phyloP scores from a whole-genome alignment of 92 coral and sea anemone genomes.

The Actinostola sp. region DNA sequence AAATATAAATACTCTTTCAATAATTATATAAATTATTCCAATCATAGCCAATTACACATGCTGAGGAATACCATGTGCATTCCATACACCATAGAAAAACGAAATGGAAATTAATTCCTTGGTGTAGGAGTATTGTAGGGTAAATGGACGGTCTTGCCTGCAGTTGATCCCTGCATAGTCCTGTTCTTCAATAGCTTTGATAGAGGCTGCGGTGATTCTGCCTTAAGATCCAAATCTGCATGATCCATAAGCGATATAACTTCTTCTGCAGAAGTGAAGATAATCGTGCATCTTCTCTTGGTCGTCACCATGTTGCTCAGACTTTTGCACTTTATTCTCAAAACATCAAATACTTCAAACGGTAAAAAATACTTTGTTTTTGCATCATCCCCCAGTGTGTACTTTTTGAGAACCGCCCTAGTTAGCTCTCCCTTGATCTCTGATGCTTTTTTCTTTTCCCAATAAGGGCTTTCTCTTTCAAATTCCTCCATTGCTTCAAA shows the following conservation, averaged over 20 bases:
- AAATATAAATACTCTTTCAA: no score
- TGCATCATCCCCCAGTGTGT: slow-evolving; percentile 9
- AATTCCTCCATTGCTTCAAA: slow-evolving; percentile 18
- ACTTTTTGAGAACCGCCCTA: slow-evolving; percentile 24
- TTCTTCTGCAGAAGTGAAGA: slow-evolving; percentile 26
- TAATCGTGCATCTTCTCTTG: slow-evolving; percentile 17
- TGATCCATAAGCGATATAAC: slow-evolving; percentile 6
- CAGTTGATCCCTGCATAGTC: slow-evolving; percentile 7
- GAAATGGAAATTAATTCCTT: slow-evolving; percentile 22
- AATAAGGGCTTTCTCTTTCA: slow-evolving; percentile 17
- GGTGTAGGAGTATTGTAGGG: slow-evolving; percentile 11
- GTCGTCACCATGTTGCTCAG: background rate
- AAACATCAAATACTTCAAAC: slow-evolving; percentile 38
- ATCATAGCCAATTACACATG: slow-evolving; percentile 17
- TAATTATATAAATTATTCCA: no score
- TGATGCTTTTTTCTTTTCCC: slow-evolving; percentile 18
- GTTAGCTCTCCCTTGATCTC: slow-evolving; percentile 31
- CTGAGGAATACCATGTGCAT: slow-evolving; percentile 40
- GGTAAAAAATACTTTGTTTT: slow-evolving; percentile 31
- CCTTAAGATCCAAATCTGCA: background rate
- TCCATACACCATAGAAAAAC: slow-evolving; percentile 33
- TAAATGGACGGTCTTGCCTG: slow-evolving; percentile 14
- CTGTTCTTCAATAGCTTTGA: slow-evolving; percentile 18
- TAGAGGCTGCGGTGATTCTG: slow-evolving; percentile 10
- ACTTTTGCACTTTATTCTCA: slow-evolving; percentile 12